Percentiles rank a stretch among this genome's conserved stretches.
Evolutionary conservation across 1,140 invertebrate genomes (phyloP).

Genomic region (Drosophila persimilis): DNA sequence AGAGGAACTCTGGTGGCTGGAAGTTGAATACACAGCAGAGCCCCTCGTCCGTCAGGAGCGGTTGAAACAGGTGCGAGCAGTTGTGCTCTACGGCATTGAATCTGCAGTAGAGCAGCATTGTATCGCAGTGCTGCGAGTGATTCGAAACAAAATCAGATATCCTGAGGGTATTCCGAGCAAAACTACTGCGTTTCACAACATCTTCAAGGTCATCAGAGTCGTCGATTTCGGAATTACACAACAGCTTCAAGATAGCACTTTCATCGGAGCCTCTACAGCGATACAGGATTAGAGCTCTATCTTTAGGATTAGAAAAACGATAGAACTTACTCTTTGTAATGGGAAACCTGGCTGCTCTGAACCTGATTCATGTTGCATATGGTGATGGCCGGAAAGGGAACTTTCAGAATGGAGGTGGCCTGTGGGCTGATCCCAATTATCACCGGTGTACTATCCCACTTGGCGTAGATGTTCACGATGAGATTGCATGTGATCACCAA

Average conservation of each 20-base stretch:
- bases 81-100: slow-evolving; percentile 85
- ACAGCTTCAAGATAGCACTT: slow-evolving; percentile 41
- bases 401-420: slow-evolving; percentile 85
- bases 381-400: slow-evolving; percentile 91
- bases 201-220: slow-evolving; percentile 12
- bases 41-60: slow-evolving; percentile 90
- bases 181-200: not conserved
- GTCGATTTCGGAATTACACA: slow-evolving; percentile 41
- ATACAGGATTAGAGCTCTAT: not conserved
- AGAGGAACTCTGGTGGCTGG: slow-evolving; percentile 86
- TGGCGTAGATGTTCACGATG: slow-evolving; percentile 88
- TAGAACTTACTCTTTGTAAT: slow-evolving; percentile 55
- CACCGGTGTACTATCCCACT: slow-evolving; percentile 88
- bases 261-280: slow-evolving; percentile 51
- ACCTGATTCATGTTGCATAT: slow-evolving; percentile 92
- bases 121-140: slow-evolving; percentile 86
- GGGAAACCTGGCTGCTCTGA: slow-evolving; percentile 84
- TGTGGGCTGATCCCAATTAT: slow-evolving; percentile 89
- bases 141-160: slow-evolving; percentile 59
- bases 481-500: slow-evolving; percentile 87
- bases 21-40: slow-evolving; percentile 92
- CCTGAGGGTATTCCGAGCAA: slow-evolving; percentile 37
- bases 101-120: slow-evolving; percentile 87
- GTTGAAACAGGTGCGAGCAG: slow-evolving; percentile 89
- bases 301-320: not conserved